These are phyloP conservation scores for Isurus oxyrinchus DNA, from an alignment of 2,113 vertebrate species.

Conservation along the genomic window DNA sequence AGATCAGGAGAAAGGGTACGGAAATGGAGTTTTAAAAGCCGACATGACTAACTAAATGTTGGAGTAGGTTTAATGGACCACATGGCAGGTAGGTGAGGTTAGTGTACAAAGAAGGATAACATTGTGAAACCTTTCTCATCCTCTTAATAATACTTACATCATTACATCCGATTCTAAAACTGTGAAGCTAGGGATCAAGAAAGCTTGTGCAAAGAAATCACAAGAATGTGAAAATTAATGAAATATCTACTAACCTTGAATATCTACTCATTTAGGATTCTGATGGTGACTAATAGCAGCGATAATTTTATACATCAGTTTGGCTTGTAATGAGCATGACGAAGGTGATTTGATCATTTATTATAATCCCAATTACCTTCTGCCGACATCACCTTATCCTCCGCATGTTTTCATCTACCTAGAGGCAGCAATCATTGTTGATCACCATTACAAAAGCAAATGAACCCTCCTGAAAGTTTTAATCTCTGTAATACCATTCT, in stretches of 20 bases:
- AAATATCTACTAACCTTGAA: not conserved
- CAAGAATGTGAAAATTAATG: not conserved
- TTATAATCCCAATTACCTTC: not conserved
- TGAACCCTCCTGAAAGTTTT: not conserved
- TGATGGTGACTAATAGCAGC: slow-evolving; percentile 12
- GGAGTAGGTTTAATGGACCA: not conserved
- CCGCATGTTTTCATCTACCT: not conserved
- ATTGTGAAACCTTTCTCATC: not conserved
- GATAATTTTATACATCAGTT: not conserved
- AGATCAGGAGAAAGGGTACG: not conserved
- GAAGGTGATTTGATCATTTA: not conserved
- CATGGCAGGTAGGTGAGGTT: not conserved
- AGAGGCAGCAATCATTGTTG: not conserved
- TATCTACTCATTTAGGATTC: not conserved
- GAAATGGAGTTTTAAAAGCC: not conserved
- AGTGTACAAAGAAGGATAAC: not conserved
- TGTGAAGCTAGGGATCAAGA: not conserved
- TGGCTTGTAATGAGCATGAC: not conserved
- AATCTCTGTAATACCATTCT: not conserved
- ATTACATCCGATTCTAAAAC: not conserved
- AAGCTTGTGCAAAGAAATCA: not conserved
- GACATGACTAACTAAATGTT: not conserved
- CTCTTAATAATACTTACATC: not conserved
- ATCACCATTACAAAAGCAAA: not conserved
- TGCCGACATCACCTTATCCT: not conserved